These are phyloP conservation scores for Cactoblastis cactorum DNA, from an alignment of 2,888 invertebrate genomes.

Conservation along the genomic window DNA sequence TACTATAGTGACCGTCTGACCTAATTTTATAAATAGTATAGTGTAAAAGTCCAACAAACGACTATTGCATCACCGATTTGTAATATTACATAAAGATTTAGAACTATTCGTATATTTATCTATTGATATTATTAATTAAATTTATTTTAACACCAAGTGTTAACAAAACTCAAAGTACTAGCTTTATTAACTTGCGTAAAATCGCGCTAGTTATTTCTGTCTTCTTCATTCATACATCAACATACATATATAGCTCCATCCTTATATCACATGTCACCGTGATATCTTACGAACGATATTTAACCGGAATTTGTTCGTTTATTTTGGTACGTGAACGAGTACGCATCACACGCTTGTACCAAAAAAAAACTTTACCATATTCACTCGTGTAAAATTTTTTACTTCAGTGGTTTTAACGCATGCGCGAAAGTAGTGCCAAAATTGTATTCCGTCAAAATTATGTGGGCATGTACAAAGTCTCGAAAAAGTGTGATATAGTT, in stretches of 20 bases:
- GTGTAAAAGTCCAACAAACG: no score
- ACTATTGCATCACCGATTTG: no score
- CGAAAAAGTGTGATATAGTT: not conserved
- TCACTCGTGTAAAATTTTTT: not conserved
- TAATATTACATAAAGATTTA: no score
- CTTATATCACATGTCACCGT: conserved; percentile 3
- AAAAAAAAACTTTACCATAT: conserved; percentile 15
- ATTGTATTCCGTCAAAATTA: no score
- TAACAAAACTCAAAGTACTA: not conserved
- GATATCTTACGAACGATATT: conserved; percentile 14
- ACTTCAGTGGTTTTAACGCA: conserved; percentile 3
- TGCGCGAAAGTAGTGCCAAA: conserved; percentile 10
- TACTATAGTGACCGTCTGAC: no score
- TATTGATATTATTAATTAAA: not conserved
- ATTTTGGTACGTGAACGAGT: conserved; percentile 27
- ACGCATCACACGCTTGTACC: conserved; percentile 21
- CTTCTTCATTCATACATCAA: not conserved
- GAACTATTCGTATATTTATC: no score
- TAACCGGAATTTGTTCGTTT: conserved; percentile 29
- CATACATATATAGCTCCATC: not conserved
- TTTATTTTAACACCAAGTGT: not conserved
- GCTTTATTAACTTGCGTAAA: not conserved
- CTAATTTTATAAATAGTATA: no score
- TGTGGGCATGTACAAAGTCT: not conserved
- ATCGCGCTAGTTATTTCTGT: conserved; percentile 1